phyloP scores from a whole-genome alignment of 1,140 invertebrate species.

The Cydia pomonella region DNA sequence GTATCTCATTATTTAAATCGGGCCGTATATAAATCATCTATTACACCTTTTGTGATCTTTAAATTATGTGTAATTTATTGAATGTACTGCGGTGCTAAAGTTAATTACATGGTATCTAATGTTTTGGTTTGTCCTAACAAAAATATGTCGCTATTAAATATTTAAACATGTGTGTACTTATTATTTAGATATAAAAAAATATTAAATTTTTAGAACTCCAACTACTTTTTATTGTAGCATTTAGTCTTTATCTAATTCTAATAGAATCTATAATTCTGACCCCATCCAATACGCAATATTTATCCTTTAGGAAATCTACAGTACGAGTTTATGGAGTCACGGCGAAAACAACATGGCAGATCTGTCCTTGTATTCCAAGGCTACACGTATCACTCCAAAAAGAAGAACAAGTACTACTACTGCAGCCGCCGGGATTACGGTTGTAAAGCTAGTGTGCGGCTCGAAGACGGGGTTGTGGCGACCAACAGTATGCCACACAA shows the following conservation, averaged over 20 bases:
- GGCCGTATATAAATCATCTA: too few species aligned
- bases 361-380: not conserved
- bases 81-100: slow-evolving; percentile 4
- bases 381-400: not conserved
- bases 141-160: not conserved
- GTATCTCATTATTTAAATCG: too few species aligned
- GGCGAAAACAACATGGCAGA: not conserved
- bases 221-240: too few species aligned
- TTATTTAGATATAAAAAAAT: too few species aligned
- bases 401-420: slow-evolving; percentile 4
- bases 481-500: slow-evolving; percentile 7
- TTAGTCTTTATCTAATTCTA: too few species aligned
- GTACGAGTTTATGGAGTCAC: not conserved
- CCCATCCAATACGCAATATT: not conserved
- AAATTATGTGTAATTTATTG: not conserved
- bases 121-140: not conserved
- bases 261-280: not conserved
- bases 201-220: too few species aligned
- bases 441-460: not conserved
- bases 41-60: too few species aligned
- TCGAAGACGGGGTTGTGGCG: not conserved
- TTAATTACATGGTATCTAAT: not conserved
- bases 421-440: not conserved
- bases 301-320: not conserved
- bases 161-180: not conserved